phyloP scores from a whole-genome alignment of 2,797 vertebrate genomes.

The Phoxinus dragarum region DNA sequence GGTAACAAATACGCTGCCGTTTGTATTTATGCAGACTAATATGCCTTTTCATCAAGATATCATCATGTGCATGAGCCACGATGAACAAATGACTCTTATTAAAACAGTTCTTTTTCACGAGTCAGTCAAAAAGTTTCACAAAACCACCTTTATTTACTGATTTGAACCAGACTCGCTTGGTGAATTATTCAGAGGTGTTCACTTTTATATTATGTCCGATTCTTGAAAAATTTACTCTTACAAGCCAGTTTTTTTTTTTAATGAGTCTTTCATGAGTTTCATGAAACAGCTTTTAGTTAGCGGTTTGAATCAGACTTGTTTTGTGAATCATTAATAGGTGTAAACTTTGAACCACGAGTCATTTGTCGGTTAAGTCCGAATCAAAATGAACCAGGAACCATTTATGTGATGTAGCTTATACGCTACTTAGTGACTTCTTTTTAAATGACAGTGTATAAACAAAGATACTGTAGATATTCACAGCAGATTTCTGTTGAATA shows the following conservation, averaged over 20 bases:
- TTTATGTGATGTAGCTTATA: neutral
- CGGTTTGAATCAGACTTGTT: neutral
- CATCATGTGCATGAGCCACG: neutral
- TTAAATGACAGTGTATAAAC: neutral
- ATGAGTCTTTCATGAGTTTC: neutral
- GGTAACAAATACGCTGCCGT: neutral
- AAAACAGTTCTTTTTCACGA: neutral
- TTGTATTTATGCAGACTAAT: neutral
- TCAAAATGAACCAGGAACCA: neutral
- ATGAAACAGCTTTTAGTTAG: neutral
- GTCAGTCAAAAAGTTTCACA: neutral
- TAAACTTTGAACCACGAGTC: neutral
- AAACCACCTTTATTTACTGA: neutral
- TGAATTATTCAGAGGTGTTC: slow-evolving; percentile 3
- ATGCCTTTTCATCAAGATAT: neutral
- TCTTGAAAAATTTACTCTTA: neutral
- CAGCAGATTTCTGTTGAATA: neutral
- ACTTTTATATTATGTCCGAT: neutral
- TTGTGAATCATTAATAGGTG: neutral
- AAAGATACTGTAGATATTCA: neutral
- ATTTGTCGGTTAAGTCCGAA: neutral
- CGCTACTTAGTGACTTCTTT: neutral
- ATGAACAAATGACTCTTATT: neutral
- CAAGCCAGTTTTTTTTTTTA: neutral
- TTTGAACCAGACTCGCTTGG: neutral